phyloP scores from a whole-genome alignment of 2,797 vertebrate species.

The Thunnus albacares region DNA sequence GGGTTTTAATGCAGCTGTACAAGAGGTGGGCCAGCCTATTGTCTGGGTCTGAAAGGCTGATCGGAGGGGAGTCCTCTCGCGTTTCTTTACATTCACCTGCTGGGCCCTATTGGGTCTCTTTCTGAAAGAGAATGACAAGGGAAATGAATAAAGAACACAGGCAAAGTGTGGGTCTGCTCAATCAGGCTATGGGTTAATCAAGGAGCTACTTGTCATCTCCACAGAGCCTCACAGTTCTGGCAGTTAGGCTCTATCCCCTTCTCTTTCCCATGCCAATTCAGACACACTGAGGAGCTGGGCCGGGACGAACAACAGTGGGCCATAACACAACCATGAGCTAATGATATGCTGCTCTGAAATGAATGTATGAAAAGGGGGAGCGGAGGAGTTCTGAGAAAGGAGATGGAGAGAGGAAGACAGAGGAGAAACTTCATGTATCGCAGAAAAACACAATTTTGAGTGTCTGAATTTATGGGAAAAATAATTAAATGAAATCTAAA shows the following conservation, averaged over 20 bases:
- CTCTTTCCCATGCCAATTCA: conserved; percentile 89
- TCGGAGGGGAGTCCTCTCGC: conserved; percentile 88
- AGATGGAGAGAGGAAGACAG: conserved; percentile 2
- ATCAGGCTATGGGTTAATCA: conserved; percentile 90
- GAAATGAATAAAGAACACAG: conserved; percentile 92
- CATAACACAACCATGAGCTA: conserved; percentile 90
- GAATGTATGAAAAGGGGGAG: conserved; percentile 46
- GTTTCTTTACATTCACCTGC: conserved; percentile 99
- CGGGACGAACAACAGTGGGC: conserved; percentile 82
- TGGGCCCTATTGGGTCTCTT: conserved; percentile 97
- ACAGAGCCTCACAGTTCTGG: conserved; percentile 90
- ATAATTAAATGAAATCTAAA: conserved; percentile 47
- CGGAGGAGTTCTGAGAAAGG: conserved; percentile 10
- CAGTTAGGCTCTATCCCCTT: conserved; percentile 82
- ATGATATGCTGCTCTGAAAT: conserved; percentile 80
- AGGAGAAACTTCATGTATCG: conserved; percentile 40
- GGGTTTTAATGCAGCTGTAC: conserved; percentile 92
- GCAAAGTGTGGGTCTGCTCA: conserved; percentile 88
- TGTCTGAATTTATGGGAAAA: conserved; percentile 23
- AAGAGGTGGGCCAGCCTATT: conserved; percentile 90
- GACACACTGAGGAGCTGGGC: conserved; percentile 89
- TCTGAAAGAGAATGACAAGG: conserved; percentile 92
- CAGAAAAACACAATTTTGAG: conserved; percentile 50
- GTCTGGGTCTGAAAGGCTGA: conserved; percentile 90
- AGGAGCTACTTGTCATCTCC: conserved; percentile 92